Base-by-base conservation (phyloP, 2,797 vertebrate genomes). In the Xiphophorus birchmanni region DNA sequence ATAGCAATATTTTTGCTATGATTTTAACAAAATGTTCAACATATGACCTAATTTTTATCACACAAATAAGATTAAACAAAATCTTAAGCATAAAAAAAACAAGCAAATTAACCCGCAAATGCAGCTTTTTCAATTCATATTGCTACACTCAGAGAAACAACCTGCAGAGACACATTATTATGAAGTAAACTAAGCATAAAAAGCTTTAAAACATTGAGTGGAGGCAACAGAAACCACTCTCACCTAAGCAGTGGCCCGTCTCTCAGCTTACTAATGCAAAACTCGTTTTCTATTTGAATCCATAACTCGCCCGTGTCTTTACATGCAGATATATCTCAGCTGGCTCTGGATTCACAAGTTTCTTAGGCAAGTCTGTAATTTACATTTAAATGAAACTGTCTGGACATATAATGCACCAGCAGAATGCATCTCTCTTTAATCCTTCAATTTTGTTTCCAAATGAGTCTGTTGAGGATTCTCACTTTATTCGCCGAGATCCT, bases 381-480 rank as follows among this genome's bases (percentile, higher is more conserved):
- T 93, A 80, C 88, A 92, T 93, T 90, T 91, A 92, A 90, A 92
- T 93, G 63, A 86, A 91, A 85, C 52, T 81, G 80, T 73, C 75
- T 10, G 75, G 75, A 86, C 69, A 58, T 42, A 72, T 72, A 72
- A 72, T 72, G 69, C 69, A 72, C 23, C 69, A n/a, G 85, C 75
- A 80, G 71, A 89, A 90, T 73, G 44, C 69, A 74, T 80, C 80
- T 65, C 71, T 79, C 79, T 67, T 69, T 91, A 88, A 89, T 91
- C 86, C 86, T 72, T 83, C 74, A 80, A 79, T 86, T 44, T 76
- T 82, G 76, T 82, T 89, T 90, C 72, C 80, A 74, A 90, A 88
- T 89, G 80, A 82, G 88, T 90, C 84, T 83, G 73, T 58, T 29
- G 29, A 60, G 58, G 26, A 54, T 82, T 81, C 85, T 89, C 80